Percentiles rank a stretch among this genome's conserved stretches.
Evolutionary conservation across 2,113 vertebrate genomes (phyloP).

Genomic region (Climacteris rufus): DNA sequence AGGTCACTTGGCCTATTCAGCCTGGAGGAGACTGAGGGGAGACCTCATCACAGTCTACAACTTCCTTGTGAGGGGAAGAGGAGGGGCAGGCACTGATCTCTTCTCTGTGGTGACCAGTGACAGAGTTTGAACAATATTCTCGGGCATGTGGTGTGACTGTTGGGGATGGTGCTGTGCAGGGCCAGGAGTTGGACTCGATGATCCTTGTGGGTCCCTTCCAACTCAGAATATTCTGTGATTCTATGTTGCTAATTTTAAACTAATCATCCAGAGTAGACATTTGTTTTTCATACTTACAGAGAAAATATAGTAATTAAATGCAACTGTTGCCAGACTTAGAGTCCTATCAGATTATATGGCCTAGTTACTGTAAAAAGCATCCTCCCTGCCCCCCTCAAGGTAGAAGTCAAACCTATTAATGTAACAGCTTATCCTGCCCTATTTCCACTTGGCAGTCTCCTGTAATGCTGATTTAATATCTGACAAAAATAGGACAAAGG

Average conservation of each 20-base stretch:
- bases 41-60: rapidly evolving
- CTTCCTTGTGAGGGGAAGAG: rapidly evolving
- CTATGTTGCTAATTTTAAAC: constrained; percentile 32
- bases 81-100: neutral
- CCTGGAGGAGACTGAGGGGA: neutral
- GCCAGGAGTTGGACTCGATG: neutral
- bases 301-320: constrained; percentile 14
- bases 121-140: neutral
- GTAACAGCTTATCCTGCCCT: constrained; percentile 54
- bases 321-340: constrained; percentile 17
- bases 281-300: neutral
- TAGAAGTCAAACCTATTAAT: constrained; percentile 48
- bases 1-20: neutral
- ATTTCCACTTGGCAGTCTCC: constrained; percentile 42
- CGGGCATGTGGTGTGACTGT: neutral
- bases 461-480: constrained; percentile 34
- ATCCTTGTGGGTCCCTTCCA: neutral
- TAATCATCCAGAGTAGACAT: neutral
- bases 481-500: constrained; percentile 57
- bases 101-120: neutral
- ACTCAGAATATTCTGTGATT: neutral
- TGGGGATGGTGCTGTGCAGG: neutral
- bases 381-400: neutral
- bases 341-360: neutral
- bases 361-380: constrained; percentile 41